These are phyloP conservation scores for Troglohyphantes excavatus DNA, from an alignment of 2,888 invertebrate genomes.

Conservation along the genomic window DNA sequence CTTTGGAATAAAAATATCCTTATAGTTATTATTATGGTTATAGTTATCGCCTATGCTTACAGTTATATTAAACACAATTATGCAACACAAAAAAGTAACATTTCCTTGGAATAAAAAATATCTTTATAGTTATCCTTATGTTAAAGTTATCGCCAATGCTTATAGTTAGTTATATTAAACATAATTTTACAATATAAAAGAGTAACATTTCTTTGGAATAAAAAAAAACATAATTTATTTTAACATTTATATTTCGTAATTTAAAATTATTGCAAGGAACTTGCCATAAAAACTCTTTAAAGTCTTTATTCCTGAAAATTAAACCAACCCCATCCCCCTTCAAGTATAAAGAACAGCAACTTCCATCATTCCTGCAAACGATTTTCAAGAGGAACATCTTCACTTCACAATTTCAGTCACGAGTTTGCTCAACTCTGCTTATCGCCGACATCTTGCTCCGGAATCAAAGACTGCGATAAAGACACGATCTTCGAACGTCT, in stretches of 20 bases:
- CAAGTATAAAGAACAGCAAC: neutral
- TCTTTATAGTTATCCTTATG: too few species aligned
- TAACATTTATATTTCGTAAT: neutral
- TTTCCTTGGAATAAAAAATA: too few species aligned
- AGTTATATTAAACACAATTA: too few species aligned
- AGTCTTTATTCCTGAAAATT: neutral
- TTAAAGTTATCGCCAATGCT: too few species aligned
- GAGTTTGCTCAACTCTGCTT: constrained; percentile 13
- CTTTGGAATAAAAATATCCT: too few species aligned
- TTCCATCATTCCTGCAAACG: neutral
- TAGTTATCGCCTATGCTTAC: too few species aligned
- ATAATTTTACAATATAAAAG: too few species aligned
- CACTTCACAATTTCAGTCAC: constrained; percentile 38
- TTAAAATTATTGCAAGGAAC: neutral
- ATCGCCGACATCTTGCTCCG: neutral
- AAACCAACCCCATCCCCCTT: neutral
- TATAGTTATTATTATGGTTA: too few species aligned
- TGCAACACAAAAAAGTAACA: too few species aligned
- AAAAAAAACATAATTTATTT: too few species aligned
- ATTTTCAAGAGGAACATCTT: neutral
- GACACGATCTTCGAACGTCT: constrained; percentile 9
- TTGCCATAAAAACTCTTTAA: neutral
- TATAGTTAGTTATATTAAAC: too few species aligned
- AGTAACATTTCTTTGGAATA: too few species aligned
- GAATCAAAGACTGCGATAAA: constrained; percentile 9